Base-by-base conservation (phyloP, 2,888 invertebrate species). In the Pyrgus malvae region DNA sequence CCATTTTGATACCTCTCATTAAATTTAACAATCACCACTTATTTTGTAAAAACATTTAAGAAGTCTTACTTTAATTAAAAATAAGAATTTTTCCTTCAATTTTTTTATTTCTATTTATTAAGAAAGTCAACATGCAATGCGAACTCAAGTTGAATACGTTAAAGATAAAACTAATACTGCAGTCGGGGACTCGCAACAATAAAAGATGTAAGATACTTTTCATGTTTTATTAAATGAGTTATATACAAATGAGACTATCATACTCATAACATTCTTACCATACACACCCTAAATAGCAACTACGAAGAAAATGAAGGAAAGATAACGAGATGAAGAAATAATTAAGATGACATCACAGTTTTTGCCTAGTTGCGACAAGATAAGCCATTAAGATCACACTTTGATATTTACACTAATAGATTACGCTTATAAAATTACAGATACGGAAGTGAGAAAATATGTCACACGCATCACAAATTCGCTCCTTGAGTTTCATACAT, bases 351-450 rank as follows among this genome's bases (percentile, higher is more conserved):
- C 53, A 53, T 45, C 37, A 53, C 45, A 45, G 45, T 38, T 53
- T 45, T 45, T 38, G 38, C 53, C 21, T 23, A 45, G 45, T 53
- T 53, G 45, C 53, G 45, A 45, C 45, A 53, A 53, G 23, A 29
- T 45, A 50, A 44, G 44, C 21, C 44, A 53, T 53, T 45, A 53
- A 37, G 51, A 44, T 29, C 25, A 53, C 31, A 38, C 45, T 50
- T 42, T 53, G 53, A 53, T 53, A 53, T 53, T 53, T 53, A 46
- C 53, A 53, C 31, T 54, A 54, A 54, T 45, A 45, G 19, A 51
- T 42, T 49, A 31, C 5, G 27, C 53, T 53, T 45, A 53, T 53
- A 53, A 53, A 53, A 53, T 53, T 53, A 53, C 38, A 14, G 46
- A 53, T 11, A 40, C 38, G 53, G 45, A 53, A 53, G 53, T 19